phyloP scores from a whole-genome alignment of 2,113 vertebrate genomes.

The Tonatia bakeri region DNA sequence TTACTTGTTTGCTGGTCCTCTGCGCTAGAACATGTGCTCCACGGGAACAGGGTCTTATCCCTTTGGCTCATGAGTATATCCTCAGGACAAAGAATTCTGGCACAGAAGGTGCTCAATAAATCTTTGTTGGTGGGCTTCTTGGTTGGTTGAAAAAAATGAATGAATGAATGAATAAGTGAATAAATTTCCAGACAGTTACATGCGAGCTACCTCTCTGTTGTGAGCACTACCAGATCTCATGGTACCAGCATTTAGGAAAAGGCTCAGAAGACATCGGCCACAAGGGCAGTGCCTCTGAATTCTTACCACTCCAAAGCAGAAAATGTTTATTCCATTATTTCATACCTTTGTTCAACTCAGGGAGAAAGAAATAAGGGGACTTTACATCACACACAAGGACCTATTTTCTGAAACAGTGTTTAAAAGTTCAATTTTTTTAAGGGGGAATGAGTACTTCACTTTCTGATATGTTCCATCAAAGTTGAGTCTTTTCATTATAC shows the following conservation, averaged over 20 bases:
- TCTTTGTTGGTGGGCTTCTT: neutral
- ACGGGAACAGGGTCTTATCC: neutral
- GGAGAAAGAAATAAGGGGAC: neutral
- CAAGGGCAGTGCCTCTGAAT: neutral
- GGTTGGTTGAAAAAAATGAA: neutral
- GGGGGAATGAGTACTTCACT: neutral
- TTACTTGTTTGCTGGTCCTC: no score
- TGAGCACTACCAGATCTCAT: fast-evolving
- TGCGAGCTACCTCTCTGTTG: fast-evolving
- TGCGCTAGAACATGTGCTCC: neutral
- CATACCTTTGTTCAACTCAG: neutral
- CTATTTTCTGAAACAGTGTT: slow-evolving; percentile 4
- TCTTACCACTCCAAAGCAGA: neutral
- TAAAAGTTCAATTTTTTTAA: neutral
- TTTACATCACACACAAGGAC: neutral
- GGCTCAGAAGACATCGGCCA: neutral
- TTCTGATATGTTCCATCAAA: neutral
- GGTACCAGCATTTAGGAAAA: neutral
- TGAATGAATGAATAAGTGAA: neutral
- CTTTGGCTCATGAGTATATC: neutral
- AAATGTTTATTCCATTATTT: neutral
- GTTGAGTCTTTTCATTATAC: neutral
- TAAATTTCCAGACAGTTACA: neutral
- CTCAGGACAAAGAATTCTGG: neutral
- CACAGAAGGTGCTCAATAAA: neutral